Base-by-base conservation (phyloP, 2,888 invertebrate species). In the Dendrolimus pini region DNA sequence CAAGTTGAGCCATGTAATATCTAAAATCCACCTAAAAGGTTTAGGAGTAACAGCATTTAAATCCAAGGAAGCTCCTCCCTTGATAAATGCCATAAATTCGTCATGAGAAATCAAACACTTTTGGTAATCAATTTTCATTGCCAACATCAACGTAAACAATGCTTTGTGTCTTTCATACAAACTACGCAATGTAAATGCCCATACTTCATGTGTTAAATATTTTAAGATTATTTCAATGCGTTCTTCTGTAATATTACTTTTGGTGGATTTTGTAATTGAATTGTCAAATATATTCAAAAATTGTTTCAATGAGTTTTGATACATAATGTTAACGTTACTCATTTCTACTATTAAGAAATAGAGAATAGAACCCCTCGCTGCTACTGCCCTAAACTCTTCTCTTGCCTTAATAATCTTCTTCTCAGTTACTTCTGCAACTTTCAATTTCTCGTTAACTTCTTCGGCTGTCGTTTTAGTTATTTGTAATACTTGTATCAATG, bases 281-380 rank as follows among this genome's bases (percentile, higher is more conserved):
- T 94, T 95, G 78, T 99, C 98, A 77, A 99, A 99, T 63, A 98
- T 95, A 10, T 94, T 96, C 54, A 99, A 88, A 85, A 99, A 99
- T 80, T 99, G 98, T 75, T 97, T 97, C 56, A 99, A 88, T 0
- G 98, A 97, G 69, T 98, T 98, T 83, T 99, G 99, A 77, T 99
- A 99, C 98, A 99, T 99, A 9, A 95, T 93, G 77, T 98, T 98
- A 0, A 99, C 98, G 76, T 97, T 95, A 73, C 97, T 97, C 98
- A 99, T 98, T 89, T 99, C 98, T 0, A 98, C 98, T 62, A 99
- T 98, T 53, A 99, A 91, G 79, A 99, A 99, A 77, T 99, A 99
- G 1, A 99, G 88, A 59, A 98, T 98, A 0, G 98, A 98, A 13
- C 98, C 98, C 66, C 98, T 92, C 0, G 96, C 96, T 2, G 99